Conservation (phyloP, 2,888 invertebrate genomes). For the Thymelicus acteon region DNA sequence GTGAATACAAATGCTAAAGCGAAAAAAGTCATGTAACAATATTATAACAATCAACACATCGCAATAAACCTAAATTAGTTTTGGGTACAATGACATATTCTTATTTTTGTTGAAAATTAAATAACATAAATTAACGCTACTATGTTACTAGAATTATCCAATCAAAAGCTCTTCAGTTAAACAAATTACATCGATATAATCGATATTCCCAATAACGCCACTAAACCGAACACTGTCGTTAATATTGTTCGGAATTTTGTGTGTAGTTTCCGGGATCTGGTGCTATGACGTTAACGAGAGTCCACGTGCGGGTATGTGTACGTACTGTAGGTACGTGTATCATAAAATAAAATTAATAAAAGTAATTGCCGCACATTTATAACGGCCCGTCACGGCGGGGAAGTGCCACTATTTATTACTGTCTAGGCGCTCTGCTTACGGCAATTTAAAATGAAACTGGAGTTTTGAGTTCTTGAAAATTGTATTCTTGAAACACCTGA, state of each 20-base stretch:
- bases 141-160: no score
- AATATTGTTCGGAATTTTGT: slow-evolving; percentile 7
- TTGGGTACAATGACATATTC: no score
- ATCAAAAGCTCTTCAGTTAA: no score
- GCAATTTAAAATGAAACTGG: slow-evolving; percentile 13
- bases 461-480: slow-evolving; percentile 9
- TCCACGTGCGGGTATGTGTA: neutral
- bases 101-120: no score
- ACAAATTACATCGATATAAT: neutral
- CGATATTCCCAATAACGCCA: slow-evolving; percentile 3
- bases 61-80: no score
- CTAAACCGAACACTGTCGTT: slow-evolving; percentile 1
- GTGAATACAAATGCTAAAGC: slow-evolving; percentile 4
- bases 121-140: no score
- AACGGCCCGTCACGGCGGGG: slow-evolving; percentile 7
- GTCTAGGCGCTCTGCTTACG: slow-evolving; percentile 10
- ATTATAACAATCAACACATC: no score
- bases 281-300: slow-evolving; percentile 14
- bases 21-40: no score
- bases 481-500: slow-evolving; percentile 14
- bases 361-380: slow-evolving; percentile 22
- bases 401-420: slow-evolving; percentile 17
- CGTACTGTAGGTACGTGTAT: neutral
- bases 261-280: slow-evolving; percentile 2
- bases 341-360: slow-evolving; percentile 16